Evolutionary conservation across 2,797 vertebrate genomes (phyloP).

Genomic region (Parambassis ranga): DNA sequence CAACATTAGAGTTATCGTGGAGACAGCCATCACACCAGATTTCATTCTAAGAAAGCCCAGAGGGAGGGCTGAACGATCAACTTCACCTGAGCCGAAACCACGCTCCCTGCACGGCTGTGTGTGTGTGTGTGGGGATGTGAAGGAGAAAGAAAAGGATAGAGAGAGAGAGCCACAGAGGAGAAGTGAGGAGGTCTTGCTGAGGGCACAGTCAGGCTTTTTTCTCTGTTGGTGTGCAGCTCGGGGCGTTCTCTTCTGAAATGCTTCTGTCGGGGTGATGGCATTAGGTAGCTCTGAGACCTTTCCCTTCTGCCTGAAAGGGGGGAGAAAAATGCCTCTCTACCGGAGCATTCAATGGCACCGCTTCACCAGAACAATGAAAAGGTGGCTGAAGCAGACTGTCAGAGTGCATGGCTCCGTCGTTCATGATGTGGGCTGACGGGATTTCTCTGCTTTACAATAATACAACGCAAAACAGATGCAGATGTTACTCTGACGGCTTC

Average conservation of each 20-base stretch:
- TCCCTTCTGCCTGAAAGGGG: slow-evolving; percentile 33
- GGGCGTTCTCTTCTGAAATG: slow-evolving; percentile 55
- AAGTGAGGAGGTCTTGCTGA: slow-evolving; percentile 56
- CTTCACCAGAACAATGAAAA: slow-evolving; percentile 34
- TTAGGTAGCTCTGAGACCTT: slow-evolving; percentile 52
- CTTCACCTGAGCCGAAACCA: slow-evolving; percentile 54
- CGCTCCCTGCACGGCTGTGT: slow-evolving; percentile 3
- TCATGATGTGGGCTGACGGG: slow-evolving; percentile 17
- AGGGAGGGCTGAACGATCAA: slow-evolving; percentile 60
- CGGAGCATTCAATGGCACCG: no score
- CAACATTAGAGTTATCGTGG: slow-evolving; percentile 56
- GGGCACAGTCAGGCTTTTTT: slow-evolving; percentile 46
- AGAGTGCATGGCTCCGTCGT: neutral
- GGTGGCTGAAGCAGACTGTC: slow-evolving; percentile 20
- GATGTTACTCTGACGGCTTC: neutral
- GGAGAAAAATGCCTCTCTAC: slow-evolving; percentile 28
- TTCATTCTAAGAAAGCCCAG: slow-evolving; percentile 63
- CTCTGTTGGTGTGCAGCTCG: slow-evolving; percentile 38
- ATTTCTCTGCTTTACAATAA: slow-evolving; percentile 9
- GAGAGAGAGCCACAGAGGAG: slow-evolving; percentile 28
- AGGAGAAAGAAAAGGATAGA: neutral
- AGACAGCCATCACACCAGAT: slow-evolving; percentile 72
- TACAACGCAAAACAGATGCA: slow-evolving; percentile 8
- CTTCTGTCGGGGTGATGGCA: slow-evolving; percentile 42
- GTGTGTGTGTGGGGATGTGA: slow-evolving; percentile 12